Conservation (phyloP, 1,140 invertebrate genomes). For the Bombus impatiens region DNA sequence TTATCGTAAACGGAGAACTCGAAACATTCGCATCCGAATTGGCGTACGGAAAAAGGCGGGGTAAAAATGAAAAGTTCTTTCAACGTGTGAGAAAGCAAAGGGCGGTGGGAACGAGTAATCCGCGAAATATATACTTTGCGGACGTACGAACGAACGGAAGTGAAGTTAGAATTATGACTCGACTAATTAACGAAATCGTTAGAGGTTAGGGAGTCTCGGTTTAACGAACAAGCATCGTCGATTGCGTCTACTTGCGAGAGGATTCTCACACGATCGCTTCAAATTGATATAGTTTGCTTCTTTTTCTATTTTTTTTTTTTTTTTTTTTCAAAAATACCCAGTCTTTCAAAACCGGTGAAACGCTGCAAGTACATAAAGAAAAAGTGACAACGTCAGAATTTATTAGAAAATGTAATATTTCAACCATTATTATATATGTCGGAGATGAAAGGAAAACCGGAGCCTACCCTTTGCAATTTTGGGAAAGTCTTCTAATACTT, state of each 20-base stretch:
- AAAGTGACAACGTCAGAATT: no score
- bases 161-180: constrained; percentile 37
- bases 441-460: no score
- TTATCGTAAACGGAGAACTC: no score
- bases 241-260: constrained; percentile 41
- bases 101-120: constrained; percentile 12
- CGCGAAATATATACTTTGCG: background rate
- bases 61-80: background rate
- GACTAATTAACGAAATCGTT: constrained; percentile 60
- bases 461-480: no score
- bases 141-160: constrained; percentile 24
- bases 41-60: no score
- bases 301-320: background rate
- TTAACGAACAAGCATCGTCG: constrained; percentile 51
- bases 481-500: no score
- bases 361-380: no score
- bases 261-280: constrained; percentile 47
- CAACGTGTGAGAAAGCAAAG: background rate
- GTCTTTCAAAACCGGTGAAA: no score
- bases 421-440: no score
- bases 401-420: no score
- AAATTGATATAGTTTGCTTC: constrained; percentile 1
- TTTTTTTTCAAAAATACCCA: background rate
- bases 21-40: no score
- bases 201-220: constrained; percentile 36